A percentile compares a stretch with the other conserved stretches of the same genome.
Conservation (phyloP, 2,113 vertebrate genomes). For the Rhinolophus ferrumequinum region DNA sequence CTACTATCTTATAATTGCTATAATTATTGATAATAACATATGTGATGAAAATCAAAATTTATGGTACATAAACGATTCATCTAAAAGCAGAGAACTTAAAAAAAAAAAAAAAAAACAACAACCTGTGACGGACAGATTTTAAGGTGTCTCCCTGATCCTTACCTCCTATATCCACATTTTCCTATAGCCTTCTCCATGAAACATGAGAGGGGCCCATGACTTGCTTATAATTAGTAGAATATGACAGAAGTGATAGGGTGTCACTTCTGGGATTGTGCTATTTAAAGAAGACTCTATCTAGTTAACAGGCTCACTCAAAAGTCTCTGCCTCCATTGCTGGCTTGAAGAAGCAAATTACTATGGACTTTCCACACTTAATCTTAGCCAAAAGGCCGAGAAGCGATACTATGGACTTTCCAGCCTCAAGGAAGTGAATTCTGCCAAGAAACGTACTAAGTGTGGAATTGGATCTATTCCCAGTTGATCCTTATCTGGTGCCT, state of each 20-base stretch:
- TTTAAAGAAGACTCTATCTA: background rate
- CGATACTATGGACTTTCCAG: background rate
- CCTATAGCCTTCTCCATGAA: background rate
- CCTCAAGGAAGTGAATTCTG: background rate
- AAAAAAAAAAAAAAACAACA: no score
- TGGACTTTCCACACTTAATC: background rate
- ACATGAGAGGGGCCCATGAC: fast-evolving
- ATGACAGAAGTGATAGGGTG: background rate
- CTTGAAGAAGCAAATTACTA: background rate
- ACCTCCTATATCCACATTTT: background rate
- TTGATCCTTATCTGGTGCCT: no score
- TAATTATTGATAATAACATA: background rate
- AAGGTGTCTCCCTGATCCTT: background rate
- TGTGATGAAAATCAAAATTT: background rate
- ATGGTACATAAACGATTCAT: background rate
- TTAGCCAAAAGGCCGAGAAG: no score
- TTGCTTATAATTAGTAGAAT: background rate
- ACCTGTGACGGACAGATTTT: background rate
- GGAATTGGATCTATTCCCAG: fast-evolving
- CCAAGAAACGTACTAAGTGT: background rate
- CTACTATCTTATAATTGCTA: background rate
- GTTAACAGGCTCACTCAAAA: background rate
- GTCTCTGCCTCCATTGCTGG: background rate
- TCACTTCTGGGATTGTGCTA: background rate
- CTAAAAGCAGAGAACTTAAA: background rate